phyloP scores from a whole-genome alignment of 2,888 invertebrate genomes.

The Agrenia bidenticulata region DNA sequence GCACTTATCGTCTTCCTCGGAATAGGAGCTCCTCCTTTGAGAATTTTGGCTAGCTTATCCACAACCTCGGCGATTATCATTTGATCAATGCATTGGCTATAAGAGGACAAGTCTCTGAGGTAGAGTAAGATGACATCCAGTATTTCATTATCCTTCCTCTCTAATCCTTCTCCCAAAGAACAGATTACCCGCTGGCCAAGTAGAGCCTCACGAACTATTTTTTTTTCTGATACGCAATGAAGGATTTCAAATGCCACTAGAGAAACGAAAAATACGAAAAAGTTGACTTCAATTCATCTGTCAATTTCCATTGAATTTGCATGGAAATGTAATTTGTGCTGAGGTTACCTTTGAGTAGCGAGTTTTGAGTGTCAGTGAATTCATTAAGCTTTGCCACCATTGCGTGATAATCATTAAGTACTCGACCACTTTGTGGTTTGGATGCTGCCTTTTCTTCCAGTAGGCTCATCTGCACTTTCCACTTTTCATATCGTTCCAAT shows the following conservation, averaged over 20 bases:
- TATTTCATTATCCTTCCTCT: conserved; percentile 26
- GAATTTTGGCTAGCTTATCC: conserved; percentile 26
- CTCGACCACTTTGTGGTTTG: background rate
- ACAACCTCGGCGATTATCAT: conserved; percentile 30
- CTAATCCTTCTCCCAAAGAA: conserved; percentile 26
- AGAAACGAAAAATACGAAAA: background rate
- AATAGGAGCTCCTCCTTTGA: conserved; percentile 35
- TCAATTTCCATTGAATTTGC: no score
- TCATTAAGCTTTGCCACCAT: conserved; percentile 20
- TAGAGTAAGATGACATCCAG: conserved; percentile 28
- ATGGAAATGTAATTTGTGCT: no score
- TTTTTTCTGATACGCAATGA: conserved; percentile 34
- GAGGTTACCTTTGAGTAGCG: conserved; percentile 26
- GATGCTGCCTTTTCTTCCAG: conserved; percentile 18
- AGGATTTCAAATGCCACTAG: conserved; percentile 38
- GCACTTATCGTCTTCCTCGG: conserved; percentile 32
- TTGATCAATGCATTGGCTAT: conserved; percentile 30
- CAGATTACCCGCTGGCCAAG: conserved; percentile 32
- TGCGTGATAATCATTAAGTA: conserved; percentile 15
- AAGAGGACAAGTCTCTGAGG: conserved; percentile 32
- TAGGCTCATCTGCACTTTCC: conserved; percentile 32
- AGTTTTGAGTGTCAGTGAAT: conserved; percentile 26
- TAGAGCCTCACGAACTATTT: conserved; percentile 21
- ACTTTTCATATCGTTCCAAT: conserved; percentile 38
- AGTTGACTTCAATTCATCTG: no score